These are phyloP conservation scores for Gouania willdenowi DNA, from an alignment of 2,797 vertebrate genomes.

Conservation along the genomic window DNA sequence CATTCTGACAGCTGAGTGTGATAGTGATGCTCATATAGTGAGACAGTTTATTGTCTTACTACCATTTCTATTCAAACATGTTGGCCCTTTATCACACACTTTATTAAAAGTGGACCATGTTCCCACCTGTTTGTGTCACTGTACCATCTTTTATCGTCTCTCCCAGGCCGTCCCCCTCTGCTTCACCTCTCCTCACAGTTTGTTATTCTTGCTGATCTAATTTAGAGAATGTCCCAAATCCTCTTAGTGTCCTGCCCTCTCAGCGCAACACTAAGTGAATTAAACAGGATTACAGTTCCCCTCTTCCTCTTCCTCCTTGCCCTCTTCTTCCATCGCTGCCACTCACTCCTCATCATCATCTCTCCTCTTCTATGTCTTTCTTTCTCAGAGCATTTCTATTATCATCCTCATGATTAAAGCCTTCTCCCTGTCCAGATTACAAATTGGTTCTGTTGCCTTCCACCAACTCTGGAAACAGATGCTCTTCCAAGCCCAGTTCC, in stretches of 20 bases:
- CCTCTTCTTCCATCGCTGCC: constrained; percentile 32
- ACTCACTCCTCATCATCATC: constrained; percentile 43
- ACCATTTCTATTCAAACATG: too few relatives aligned
- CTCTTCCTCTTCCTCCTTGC: constrained; percentile 20
- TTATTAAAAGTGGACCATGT: too few relatives aligned
- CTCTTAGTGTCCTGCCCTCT: constrained; percentile 81
- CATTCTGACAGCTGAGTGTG: background rate
- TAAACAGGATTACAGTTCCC: constrained; percentile 79
- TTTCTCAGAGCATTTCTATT: constrained; percentile 42
- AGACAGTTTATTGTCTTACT: background rate
- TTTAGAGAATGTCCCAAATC: constrained; percentile 89
- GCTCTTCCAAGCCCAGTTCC: constrained; percentile 29
- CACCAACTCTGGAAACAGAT: constrained; percentile 38
- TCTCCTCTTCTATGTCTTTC: constrained; percentile 30
- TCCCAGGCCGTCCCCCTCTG: constrained; percentile 12
- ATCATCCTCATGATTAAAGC: constrained; percentile 50
- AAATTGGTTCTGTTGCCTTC: constrained; percentile 52
- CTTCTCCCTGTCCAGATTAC: constrained; percentile 43
- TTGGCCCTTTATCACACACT: too few relatives aligned
- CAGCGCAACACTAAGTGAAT: constrained; percentile 84
- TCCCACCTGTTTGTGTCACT: background rate
- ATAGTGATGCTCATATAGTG: background rate
- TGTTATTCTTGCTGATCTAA: constrained; percentile 85
- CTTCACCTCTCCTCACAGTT: constrained; percentile 62
- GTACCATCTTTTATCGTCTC: constrained; percentile 16